Evolutionary conservation across 2,888 invertebrate genomes (phyloP), one percentile per base, ranked within the genome.

Genomic region (Sesia apiformis): DNA sequence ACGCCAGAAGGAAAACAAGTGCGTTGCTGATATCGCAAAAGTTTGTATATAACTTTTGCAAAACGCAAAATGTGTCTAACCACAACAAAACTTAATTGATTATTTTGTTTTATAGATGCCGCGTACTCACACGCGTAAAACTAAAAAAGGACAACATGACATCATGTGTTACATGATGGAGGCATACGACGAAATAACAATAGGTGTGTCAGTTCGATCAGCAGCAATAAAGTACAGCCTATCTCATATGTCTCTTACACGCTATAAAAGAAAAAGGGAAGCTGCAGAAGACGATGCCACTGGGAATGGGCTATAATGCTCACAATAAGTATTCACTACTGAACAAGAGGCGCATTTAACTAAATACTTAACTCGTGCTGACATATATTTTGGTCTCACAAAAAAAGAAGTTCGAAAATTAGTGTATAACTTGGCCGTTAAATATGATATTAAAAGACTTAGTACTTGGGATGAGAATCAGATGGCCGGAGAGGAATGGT

Each of bases 401-500:
- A 7, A 43, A 43, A 56, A 51, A 53, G 51, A 56, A 39, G 53
- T 56, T 6, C 40, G 51, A 40, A 53, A 51, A 51, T 50, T 55
- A 8, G 50, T 41, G 23, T 53, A 40, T 8, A 53, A 55, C n/a
- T 40, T 56, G 23, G 8, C 51, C 7, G 23, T 40, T 7, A 50
- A 53, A 43, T 53, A 56, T 40, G 49, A 53, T 40, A 40, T 56
- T 39, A 46, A 39, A n/a, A 23, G 38, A 39, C 51, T 51, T 43
- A 8, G 5, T 41, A 52, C 49, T 43, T 55, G 57, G 55, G 38
- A 38, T 8, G 41, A 54, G 40, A 53, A 56, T 49, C 38, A 49
- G n/a, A 54, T 54, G 56, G 56, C 56, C 40, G 54, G 56, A 46
- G 54, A 43, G 43, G 57, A 54, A 8, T 57, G 57, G 54, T 66